Evolutionary conservation across 1,140 invertebrate species (phyloP), one percentile per base, ranked within the genome.

Genomic region (Maniola jurtina): DNA sequence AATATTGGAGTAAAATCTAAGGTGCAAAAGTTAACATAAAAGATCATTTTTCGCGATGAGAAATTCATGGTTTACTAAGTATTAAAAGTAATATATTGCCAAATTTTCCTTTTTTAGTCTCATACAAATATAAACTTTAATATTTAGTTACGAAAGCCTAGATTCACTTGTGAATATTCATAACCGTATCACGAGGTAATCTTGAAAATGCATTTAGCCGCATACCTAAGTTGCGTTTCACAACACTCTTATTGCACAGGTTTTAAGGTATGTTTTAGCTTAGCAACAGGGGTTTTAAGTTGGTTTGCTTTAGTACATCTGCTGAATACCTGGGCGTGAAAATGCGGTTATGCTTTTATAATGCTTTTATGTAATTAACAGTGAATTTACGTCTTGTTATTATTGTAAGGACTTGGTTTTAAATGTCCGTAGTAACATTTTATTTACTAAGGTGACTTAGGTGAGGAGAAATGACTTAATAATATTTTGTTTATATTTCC

Each of bases 361-460:
- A 61, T 48, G 59, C 59, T 61, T 61, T 61, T 47, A 61, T 48
- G 59, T 61, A 16, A 61, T 60, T 60, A 60, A 48, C 42, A 47
- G 58, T 47, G 16, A 48, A 60, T 34, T 60, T 60, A 60, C 42
- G 15, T 34, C 11, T 35, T 35, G 16, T 16, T 52, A 13, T 52
- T 16, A 52, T 52, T 52, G 16, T 15, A 4, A 11, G 42, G 13
- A 11, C 13, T 45, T 45, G 42, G 42, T 45, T 45, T 45, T 45
- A 45, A 45, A n/a, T 45, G 9, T 45, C 42, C 2, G 2, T 2
- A 45, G 13, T 45, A 25, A 25, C 25, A 25, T 25, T 25, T 25
- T 25, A 25, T 25, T 25, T 25, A 25, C 25, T 25, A 25, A 25
- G n/a, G n/a, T n/a, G n/a, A n/a, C n/a, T n/a, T n/a, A n/a, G n/a